phyloP scores from a whole-genome alignment of 1,140 invertebrate genomes.

The Archivesica marissinica region DNA sequence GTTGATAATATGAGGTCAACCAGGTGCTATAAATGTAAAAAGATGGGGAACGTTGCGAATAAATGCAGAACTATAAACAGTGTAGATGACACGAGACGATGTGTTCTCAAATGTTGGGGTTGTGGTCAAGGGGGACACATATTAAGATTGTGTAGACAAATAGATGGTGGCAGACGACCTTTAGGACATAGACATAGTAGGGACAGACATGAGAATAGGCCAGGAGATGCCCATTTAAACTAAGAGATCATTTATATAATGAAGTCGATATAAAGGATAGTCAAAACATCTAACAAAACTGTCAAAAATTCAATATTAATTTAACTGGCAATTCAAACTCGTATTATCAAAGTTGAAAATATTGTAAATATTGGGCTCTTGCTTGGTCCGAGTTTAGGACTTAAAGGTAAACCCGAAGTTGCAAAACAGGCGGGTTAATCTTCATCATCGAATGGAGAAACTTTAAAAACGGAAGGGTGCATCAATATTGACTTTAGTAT shows the following conservation, averaged over 20 bases:
- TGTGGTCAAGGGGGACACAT: slow-evolving; percentile 3
- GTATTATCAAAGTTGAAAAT: slow-evolving; percentile 4
- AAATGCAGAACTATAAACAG: background rate
- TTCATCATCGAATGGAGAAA: slow-evolving; percentile 2
- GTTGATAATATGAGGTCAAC: slow-evolving; percentile 6
- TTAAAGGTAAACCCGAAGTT: slow-evolving; percentile 18
- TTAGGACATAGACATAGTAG: background rate
- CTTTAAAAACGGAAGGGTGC: background rate
- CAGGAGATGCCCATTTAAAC: background rate
- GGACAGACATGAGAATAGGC: background rate
- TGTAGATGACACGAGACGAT: background rate
- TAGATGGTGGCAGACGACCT: background rate
- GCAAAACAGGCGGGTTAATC: background rate
- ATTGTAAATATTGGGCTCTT: slow-evolving; percentile 4
- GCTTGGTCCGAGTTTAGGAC: slow-evolving; percentile 35
- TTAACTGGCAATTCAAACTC: slow-evolving; percentile 18
- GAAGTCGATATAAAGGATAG: background rate
- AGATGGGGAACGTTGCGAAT: background rate
- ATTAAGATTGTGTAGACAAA: background rate
- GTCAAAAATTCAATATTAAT: background rate
- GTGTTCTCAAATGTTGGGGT: background rate
- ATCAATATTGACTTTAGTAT: slow-evolving; percentile 1
- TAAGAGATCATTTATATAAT: background rate
- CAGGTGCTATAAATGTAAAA: slow-evolving; percentile 18
- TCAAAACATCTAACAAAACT: background rate